Conservation (phyloP, 1,140 invertebrate genomes). For the Magallana ariakensis region DNA sequence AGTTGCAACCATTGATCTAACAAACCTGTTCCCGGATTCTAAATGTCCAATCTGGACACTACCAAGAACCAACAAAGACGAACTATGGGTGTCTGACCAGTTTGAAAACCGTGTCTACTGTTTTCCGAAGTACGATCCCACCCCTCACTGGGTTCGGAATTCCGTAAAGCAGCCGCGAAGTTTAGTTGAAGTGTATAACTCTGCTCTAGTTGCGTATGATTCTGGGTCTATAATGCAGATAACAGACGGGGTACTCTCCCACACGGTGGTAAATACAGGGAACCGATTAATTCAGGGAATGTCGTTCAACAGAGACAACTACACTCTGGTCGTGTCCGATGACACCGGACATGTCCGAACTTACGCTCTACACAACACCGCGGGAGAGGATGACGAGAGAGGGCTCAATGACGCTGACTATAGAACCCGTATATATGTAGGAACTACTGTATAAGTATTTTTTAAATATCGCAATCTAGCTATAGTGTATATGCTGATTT, state of each 20-base stretch:
- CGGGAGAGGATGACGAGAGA: background rate
- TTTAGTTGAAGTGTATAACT: slow-evolving; percentile 9
- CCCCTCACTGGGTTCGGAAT: background rate
- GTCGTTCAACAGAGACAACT: slow-evolving; percentile 18
- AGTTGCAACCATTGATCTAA: background rate
- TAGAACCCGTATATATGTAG: too few species aligned
- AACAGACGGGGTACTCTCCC: background rate
- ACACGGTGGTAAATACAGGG: background rate
- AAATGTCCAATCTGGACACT: slow-evolving; percentile 4
- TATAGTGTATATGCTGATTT: too few species aligned
- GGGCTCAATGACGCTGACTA: background rate
- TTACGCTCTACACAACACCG: background rate
- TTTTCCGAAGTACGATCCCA: background rate
- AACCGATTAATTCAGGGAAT: background rate
- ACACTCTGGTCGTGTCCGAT: background rate
- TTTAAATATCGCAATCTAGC: too few species aligned
- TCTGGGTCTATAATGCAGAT: background rate
- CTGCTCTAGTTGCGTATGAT: background rate
- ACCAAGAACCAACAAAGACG: slow-evolving; percentile 4
- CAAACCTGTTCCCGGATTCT: background rate
- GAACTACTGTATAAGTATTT: too few species aligned
- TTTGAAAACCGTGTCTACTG: slow-evolving; percentile 1
- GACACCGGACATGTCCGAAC: slow-evolving; percentile 1
- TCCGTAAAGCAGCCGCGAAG: background rate
- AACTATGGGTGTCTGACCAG: slow-evolving; percentile 7